Evolutionary conservation across 1,140 invertebrate genomes (phyloP).

Genomic region (Ostrea denselamellosa): DNA sequence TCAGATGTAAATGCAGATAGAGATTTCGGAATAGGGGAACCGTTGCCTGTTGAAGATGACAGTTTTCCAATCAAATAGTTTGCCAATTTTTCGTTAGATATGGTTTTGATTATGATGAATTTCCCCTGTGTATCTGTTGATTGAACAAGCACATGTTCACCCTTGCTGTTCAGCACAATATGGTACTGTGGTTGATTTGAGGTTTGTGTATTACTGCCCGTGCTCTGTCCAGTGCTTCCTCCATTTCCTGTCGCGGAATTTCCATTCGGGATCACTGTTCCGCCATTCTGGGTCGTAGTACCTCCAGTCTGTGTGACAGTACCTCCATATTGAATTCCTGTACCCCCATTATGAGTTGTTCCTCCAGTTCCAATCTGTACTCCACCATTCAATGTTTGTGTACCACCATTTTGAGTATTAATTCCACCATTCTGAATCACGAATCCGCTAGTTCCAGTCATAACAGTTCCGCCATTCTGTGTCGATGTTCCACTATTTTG

Average conservation of each 20-base stretch:
- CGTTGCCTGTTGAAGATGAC: neutral
- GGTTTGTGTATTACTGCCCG: neutral
- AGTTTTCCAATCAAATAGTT: constrained; percentile 26
- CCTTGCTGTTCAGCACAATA: constrained; percentile 16
- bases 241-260: neutral
- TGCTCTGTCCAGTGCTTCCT: neutral
- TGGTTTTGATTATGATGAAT: constrained; percentile 3
- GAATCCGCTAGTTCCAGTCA: neutral
- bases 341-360: neutral
- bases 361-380: neutral
- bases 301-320: neutral
- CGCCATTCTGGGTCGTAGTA: neutral
- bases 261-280: neutral
- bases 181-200: constrained; percentile 4
- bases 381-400: neutral
- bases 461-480: neutral
- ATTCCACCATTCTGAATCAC: neutral
- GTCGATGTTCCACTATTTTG: neutral
- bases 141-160: constrained; percentile 19
- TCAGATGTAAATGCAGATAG: neutral
- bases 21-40: neutral
- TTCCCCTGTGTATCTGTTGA: neutral
- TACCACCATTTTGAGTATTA: neutral
- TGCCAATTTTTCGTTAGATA: neutral
- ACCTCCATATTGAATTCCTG: neutral